Evolutionary conservation across 1,140 invertebrate genomes (phyloP).

Genomic region (Zeugodacus cucurbitae): DNA sequence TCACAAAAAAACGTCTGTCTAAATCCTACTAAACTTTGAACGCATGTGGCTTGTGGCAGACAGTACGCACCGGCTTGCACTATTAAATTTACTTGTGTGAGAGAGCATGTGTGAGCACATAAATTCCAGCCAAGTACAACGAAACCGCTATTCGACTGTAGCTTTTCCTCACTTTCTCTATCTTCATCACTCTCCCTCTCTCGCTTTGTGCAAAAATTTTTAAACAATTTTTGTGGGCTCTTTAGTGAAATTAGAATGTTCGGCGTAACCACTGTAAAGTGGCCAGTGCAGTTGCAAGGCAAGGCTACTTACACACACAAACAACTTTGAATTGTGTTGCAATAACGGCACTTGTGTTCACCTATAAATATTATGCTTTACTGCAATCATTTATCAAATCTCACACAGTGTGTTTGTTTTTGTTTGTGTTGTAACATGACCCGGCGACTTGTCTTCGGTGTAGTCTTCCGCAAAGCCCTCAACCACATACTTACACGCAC

Average conservation of each 20-base stretch:
- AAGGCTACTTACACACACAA: background rate
- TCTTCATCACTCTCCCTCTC: background rate
- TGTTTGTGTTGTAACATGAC: background rate
- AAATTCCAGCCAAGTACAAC: too few species aligned
- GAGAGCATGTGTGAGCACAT: background rate
- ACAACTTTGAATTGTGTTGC: background rate
- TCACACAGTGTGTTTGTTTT: background rate
- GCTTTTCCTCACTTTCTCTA: background rate
- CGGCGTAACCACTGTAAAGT: background rate
- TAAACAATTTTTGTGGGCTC: background rate
- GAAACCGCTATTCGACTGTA: background rate
- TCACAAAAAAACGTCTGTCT: background rate
- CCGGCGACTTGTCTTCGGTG: background rate
- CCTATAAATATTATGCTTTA: background rate
- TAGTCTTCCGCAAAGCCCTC: background rate
- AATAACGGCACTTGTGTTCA: background rate
- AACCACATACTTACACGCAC: background rate
- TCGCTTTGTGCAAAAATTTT: background rate
- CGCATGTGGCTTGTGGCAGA: background rate
- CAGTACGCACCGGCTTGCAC: background rate
- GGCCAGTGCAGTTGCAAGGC: background rate
- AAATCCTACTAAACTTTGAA: conserved; percentile 5
- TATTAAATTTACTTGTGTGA: background rate
- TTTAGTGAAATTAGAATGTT: background rate
- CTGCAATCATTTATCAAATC: background rate